Evolutionary conservation across 2,113 vertebrate species (phyloP).

Genomic region (Procavia capensis): DNA sequence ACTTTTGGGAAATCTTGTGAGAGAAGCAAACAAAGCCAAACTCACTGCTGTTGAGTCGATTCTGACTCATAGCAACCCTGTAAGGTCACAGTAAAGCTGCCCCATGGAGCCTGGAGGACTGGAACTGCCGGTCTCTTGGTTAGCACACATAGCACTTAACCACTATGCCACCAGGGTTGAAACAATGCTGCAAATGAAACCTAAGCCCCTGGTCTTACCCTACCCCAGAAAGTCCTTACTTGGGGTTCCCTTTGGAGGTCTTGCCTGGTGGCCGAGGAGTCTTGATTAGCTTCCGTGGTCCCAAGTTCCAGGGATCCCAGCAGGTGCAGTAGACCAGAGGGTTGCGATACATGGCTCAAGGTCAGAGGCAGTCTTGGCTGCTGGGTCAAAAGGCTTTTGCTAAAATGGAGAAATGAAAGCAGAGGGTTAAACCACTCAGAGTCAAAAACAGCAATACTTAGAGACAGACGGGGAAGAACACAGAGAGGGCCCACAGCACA

Average conservation of each 20-base stretch:
- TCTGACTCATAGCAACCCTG: too few relatives aligned
- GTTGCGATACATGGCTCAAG: slow-evolving; percentile 65
- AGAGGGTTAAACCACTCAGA: background rate
- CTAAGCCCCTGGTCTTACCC: background rate
- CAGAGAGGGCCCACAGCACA: background rate
- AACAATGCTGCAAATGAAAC: background rate
- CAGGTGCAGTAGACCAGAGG: slow-evolving; percentile 78
- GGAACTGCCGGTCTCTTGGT: too few relatives aligned
- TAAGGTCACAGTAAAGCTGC: too few relatives aligned
- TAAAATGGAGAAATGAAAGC: background rate
- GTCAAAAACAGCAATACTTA: background rate
- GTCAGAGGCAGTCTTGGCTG: background rate
- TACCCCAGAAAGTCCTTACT: slow-evolving; percentile 61
- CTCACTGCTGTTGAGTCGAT: too few relatives aligned
- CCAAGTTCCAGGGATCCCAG: slow-evolving; percentile 79
- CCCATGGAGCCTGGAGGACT: too few relatives aligned
- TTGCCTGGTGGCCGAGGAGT: slow-evolving; percentile 42
- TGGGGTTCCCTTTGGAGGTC: slow-evolving; percentile 23
- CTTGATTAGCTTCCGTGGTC: slow-evolving; percentile 69
- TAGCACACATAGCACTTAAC: too few relatives aligned
- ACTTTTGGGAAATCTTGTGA: background rate
- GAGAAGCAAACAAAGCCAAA: too few relatives aligned
- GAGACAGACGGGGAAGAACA: background rate
- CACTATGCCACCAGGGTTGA: too few relatives aligned
- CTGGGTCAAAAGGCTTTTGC: background rate